These are phyloP conservation scores for Vireo altiloquus DNA, from an alignment of 2,113 vertebrate species.

Conservation along the genomic window DNA sequence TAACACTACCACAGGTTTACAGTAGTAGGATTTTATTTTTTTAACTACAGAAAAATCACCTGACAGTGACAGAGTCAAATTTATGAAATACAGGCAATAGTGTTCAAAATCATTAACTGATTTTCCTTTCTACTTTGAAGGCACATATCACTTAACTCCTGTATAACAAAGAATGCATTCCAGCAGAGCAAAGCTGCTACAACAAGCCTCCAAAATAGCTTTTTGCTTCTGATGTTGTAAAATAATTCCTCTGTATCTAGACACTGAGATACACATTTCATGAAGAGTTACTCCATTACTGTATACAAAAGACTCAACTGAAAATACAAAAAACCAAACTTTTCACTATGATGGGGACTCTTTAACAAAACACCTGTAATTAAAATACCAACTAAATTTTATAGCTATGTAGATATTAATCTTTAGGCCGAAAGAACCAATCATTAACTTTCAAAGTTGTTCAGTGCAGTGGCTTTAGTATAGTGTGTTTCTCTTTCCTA, in stretches of 20 bases:
- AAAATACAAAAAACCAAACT: neutral
- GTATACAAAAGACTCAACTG: neutral
- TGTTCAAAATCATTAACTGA: neutral
- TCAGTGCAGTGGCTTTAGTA: neutral
- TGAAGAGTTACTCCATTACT: neutral
- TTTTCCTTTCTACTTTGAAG: neutral
- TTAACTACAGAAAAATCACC: neutral
- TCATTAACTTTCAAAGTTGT: constrained; percentile 13
- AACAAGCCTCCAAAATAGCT: neutral
- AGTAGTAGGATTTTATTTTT: neutral
- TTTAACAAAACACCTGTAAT: neutral
- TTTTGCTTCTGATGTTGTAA: neutral
- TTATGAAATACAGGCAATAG: neutral
- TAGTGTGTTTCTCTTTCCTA: neutral
- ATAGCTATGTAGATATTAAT: neutral
- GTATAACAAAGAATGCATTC: neutral
- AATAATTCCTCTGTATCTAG: neutral
- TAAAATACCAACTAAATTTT: neutral
- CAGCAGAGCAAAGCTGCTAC: neutral
- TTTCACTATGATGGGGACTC: neutral
- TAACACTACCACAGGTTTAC: neutral
- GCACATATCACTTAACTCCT: neutral
- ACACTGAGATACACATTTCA: neutral
- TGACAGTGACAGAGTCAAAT: neutral
- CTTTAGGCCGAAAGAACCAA: constrained; percentile 4